phyloP scores from a whole-genome alignment of 2,888 invertebrate genomes.

The Onchidella celtica region DNA sequence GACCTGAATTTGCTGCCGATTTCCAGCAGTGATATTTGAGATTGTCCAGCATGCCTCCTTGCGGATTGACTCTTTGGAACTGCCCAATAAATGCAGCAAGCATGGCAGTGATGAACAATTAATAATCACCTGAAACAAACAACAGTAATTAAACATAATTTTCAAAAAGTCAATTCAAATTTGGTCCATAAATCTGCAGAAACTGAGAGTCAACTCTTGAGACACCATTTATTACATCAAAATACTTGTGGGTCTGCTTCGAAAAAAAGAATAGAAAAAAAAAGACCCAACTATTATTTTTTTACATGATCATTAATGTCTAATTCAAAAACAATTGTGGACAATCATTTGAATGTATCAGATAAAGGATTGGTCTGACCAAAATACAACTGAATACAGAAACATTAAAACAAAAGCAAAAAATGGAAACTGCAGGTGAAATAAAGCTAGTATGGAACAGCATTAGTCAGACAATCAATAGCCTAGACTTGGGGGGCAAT shows the following conservation, averaged over 20 bases:
- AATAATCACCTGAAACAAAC: slow-evolving; percentile 85
- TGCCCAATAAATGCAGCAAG: slow-evolving; percentile 86
- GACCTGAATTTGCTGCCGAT: slow-evolving; percentile 95
- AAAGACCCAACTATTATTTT: too few relatives aligned
- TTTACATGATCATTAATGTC: too few relatives aligned
- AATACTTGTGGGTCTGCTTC: too few relatives aligned
- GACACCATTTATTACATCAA: too few relatives aligned
- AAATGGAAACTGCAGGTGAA: too few relatives aligned
- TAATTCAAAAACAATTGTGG: too few relatives aligned
- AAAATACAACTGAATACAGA: background rate
- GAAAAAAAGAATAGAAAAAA: too few relatives aligned
- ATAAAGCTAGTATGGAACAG: background rate
- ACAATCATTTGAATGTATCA: too few relatives aligned
- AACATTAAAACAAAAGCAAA: slow-evolving; percentile 5
- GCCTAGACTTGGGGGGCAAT: background rate
- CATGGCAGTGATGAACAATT: slow-evolving; percentile 94
- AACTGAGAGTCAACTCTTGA: too few relatives aligned
- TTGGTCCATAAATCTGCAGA: too few relatives aligned
- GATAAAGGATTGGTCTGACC: background rate
- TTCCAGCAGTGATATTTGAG: slow-evolving; percentile 97
- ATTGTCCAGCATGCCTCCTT: slow-evolving; percentile 99
- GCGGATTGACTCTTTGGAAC: slow-evolving; percentile 90
- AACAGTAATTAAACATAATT: background rate
- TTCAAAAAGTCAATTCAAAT: too few relatives aligned
- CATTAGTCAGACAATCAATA: slow-evolving; percentile 8